Base-by-base conservation (phyloP, 2,797 vertebrate genomes). In the Pitangus sulphuratus region DNA sequence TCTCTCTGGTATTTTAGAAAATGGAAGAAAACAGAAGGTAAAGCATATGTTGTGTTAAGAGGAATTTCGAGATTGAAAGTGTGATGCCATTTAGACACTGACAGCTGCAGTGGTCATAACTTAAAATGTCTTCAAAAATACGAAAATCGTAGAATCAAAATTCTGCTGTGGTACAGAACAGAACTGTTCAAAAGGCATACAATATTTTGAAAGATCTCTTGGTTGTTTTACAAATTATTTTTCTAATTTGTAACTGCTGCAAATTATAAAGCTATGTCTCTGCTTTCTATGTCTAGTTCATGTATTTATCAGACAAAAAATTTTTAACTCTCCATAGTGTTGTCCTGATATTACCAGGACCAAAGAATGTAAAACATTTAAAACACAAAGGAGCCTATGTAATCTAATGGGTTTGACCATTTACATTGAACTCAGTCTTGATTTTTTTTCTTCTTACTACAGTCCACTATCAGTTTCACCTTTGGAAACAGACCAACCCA, bases 11-110 rank as follows among this genome's bases (percentile, higher is more conserved):
- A 86, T 84, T 96, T 95, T 82, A 92, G 79, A 95, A 96, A 95
- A 95, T 94, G 78, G 94, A 93, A 94, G 89, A 92, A 96, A 96
- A 91, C 95, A 96, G 96, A 95, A 96, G 91, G 82, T 88, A 81
- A 88, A 87, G 74, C 95, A 94, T 97, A 94, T 95, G 91, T 88
- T 79, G 89, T 93, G 95, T 72, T 95, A 93, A 70, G 58, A 90
- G 74, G 81, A 90, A 77, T 90, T 90, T 35, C 72, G 37, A 88
- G 85, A 95, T 13, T 88, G 91, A 92, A 96, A 51, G 91, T 96
- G 95, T 95, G 94, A 96, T 94, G 80, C 54, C 89, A 94, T 90
- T 96, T 95, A 93, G 84, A 86, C 77, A 82, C 88, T 74, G 90
- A 91, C 96, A 96, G 93, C 92, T 97, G 88, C 70, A 94, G 40